Evolutionary conservation across 2,888 invertebrate genomes (phyloP), one percentile per base, ranked within the genome.

Genomic region (Carterocephalus palaemon): DNA sequence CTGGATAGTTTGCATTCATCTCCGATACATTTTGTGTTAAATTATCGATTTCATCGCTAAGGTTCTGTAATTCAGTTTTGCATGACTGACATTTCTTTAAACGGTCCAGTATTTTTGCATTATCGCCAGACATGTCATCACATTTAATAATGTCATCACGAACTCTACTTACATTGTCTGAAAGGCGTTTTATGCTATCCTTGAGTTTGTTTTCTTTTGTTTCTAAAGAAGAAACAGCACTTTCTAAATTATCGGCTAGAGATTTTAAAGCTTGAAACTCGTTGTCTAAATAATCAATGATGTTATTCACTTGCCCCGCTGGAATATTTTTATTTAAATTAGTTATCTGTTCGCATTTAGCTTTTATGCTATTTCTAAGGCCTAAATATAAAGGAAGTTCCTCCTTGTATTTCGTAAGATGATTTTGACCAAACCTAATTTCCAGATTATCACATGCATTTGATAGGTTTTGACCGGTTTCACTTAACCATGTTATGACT

Each of bases 121-220:
- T 95, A 56, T 95, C 94, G 0, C 97, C 97, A 2, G 94, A 93
- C 78, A 95, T 89, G 64, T 96, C 96, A 67, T 96, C 96, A 66
- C 95, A 96, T 72, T 94, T 93, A 26, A 95, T 92, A n/a, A 96
- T 90, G 26, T 92, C 91, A 64, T 96, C 95, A 9, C 95, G 90
- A 10, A 95, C 87, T 67, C 90, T 91, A 8, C 92, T 91, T 0
- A 96, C 89, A 49, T 87, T 88, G 48, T 93, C 93, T 2, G 92
- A 91, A 0, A 91, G 88, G 3, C 81, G 82, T 75, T 95, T 95
- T 9, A 95, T 90, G 13, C 91, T 90, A 32, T 90, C 89, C 53
- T 92, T 90, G 3, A 96, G 87, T 42, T 88, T 88, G 51, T 90
- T 91, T 69, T 96, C 95, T 63, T 92, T 91, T 38, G 93, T 90